Conservation (phyloP, 2,113 vertebrate species). For the Thamnophis sirtalis region DNA sequence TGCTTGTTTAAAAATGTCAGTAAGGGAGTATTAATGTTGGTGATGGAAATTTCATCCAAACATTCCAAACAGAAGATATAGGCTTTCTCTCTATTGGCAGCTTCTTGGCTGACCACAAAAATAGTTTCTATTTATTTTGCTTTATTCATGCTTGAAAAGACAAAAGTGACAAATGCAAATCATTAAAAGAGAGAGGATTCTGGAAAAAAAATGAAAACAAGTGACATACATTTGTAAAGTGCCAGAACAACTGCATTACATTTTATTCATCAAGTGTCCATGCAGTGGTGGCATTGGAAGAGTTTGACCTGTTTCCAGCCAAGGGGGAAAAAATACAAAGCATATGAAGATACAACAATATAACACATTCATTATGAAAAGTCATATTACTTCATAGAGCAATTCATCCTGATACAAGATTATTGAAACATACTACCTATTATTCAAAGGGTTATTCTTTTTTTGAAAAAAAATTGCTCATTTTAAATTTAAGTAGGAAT, state of each 20-base stretch:
- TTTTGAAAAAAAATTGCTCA: neutral
- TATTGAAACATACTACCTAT: conserved; percentile 56
- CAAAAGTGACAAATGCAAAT: conserved; percentile 71
- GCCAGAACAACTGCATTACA: conserved; percentile 57
- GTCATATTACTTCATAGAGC: conserved; percentile 48
- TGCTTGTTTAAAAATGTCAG: conserved; percentile 91
- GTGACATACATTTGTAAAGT: conserved; percentile 59
- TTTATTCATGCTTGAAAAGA: conserved; percentile 68
- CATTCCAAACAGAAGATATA: conserved; percentile 67
- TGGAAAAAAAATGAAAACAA: conserved; percentile 59
- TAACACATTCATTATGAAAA: conserved; percentile 65
- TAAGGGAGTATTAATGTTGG: conserved; percentile 69
- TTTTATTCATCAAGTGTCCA: conserved; percentile 56
- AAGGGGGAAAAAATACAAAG: conserved; percentile 55
- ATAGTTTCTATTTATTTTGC: conserved; percentile 67
- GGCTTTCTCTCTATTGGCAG: conserved; percentile 69
- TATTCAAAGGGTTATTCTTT: conserved; percentile 42
- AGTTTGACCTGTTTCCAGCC: conserved; percentile 50
- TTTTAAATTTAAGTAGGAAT: conserved; percentile 37
- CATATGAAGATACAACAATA: conserved; percentile 55
- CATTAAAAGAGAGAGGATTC: conserved; percentile 54
- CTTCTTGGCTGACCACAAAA: conserved; percentile 80
- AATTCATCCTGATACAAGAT: conserved; percentile 65
- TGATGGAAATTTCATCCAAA: conserved; percentile 63
- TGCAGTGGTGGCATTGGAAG: conserved; percentile 51